Percentiles rank a stretch among this genome's conserved stretches.
These are phyloP conservation scores for Propithecus perrieri DNA, from an alignment of 2,797 vertebrate genomes.

Conservation along the genomic window DNA sequence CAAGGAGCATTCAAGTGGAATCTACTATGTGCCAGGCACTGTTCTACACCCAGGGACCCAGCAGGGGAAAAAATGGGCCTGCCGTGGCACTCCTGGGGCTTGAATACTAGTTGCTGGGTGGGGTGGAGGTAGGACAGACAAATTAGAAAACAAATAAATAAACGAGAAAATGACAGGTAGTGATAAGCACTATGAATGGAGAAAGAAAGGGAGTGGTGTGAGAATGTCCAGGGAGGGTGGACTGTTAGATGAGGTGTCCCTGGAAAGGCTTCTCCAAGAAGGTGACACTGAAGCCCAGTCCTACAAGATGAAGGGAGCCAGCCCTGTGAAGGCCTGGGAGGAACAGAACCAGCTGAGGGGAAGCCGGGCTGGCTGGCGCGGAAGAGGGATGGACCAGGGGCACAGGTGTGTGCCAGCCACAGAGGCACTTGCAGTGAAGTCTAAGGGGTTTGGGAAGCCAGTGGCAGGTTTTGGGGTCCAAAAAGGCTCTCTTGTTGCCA, in stretches of 20 bases:
- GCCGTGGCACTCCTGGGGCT: rapidly evolving
- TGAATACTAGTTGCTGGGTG: neutral
- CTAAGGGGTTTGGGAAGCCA: neutral
- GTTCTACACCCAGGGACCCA: neutral
- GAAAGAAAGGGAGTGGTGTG: neutral
- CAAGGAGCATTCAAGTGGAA: neutral
- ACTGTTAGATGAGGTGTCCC: neutral
- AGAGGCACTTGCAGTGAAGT: neutral
- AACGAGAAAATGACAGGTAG: neutral
- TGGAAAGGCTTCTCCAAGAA: neutral
- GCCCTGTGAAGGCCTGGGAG: rapidly evolving
- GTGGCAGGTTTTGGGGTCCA: neutral
- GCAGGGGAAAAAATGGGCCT: neutral
- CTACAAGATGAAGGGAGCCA: too few relatives aligned
- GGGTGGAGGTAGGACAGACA: too few relatives aligned
- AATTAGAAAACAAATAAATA: neutral
- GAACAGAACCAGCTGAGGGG: rapidly evolving
- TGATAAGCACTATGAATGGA: neutral
- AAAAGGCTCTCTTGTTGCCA: neutral
- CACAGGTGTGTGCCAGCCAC: rapidly evolving
- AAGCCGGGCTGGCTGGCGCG: rapidly evolving
- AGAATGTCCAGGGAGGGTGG: rapidly evolving
- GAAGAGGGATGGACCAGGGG: neutral
- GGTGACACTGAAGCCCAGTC: rapidly evolving
- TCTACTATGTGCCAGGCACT: neutral